Percentiles rank a stretch among this genome's conserved stretches.
phyloP scores from a whole-genome alignment of 2,797 vertebrate species.

The Eulemur albifrons region DNA sequence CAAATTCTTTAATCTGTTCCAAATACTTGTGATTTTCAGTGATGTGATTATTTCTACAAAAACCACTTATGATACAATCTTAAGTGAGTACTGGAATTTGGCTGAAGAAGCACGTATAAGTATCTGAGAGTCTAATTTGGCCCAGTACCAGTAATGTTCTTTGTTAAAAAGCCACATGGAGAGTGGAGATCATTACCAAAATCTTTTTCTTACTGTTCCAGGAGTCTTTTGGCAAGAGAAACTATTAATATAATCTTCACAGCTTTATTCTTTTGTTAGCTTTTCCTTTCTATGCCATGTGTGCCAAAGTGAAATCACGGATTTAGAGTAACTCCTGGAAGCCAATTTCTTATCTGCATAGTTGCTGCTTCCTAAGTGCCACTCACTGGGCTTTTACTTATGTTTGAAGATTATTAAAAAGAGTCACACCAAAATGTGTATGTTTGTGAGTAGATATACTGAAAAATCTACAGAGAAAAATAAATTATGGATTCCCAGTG shows the following conservation, averaged over 20 bases:
- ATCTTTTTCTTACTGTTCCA: constrained; percentile 58
- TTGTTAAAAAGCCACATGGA: constrained; percentile 59
- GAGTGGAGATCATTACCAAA: constrained; percentile 50
- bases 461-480: constrained; percentile 22
- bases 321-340: constrained; percentile 54
- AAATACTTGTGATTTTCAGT: constrained; percentile 59
- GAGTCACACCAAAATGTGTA: background rate
- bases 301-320: constrained; percentile 55
- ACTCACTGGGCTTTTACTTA: background rate
- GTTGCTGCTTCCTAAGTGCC: constrained; percentile 24
- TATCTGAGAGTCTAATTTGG: constrained; percentile 58
- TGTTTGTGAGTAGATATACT: background rate
- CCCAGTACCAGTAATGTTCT: background rate
- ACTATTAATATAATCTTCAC: constrained; percentile 45
- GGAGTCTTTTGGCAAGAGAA: constrained; percentile 60
- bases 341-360: background rate
- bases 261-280: constrained; percentile 51
- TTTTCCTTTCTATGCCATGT: constrained; percentile 44
- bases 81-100: constrained; percentile 41
- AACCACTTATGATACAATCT: constrained; percentile 52
- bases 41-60: constrained; percentile 64
- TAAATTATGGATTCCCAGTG: background rate
- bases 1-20: constrained; percentile 25
- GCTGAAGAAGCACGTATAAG: constrained; percentile 38
- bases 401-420: constrained; percentile 34